A percentile compares a stretch with the other conserved stretches of the same genome.
phyloP scores from a whole-genome alignment of 2,113 vertebrate species.

The Cariama cristata region DNA sequence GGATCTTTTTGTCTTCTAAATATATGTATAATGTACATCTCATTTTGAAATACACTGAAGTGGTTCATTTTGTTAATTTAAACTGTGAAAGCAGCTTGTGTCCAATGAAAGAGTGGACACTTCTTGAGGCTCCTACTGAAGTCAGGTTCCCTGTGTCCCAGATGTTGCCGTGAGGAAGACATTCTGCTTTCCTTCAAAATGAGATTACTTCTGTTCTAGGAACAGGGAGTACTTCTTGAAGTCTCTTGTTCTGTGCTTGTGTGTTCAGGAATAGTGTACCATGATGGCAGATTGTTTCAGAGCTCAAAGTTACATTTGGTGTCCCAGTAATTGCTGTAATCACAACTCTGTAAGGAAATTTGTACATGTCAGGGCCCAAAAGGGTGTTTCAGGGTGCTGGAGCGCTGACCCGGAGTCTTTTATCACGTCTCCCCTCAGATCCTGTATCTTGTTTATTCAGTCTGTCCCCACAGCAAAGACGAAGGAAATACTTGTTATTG shows the following conservation, averaged over 20 bases:
- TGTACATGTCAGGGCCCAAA: neutral
- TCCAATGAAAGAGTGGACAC: accelerated
- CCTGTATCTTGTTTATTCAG: neutral
- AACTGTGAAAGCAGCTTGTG: neutral
- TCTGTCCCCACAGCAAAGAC: neutral
- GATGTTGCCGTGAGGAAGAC: neutral
- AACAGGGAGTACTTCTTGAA: neutral
- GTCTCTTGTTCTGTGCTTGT: neutral
- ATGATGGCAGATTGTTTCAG: neutral
- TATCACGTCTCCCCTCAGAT: neutral
- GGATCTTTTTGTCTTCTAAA: neutral
- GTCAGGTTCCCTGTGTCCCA: neutral
- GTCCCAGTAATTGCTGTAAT: neutral
- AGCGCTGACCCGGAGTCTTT: neutral
- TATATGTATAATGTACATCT: neutral
- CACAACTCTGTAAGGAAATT: neutral
- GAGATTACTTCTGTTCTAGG: neutral
- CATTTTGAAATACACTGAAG: neutral
- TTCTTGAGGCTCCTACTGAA: neutral
- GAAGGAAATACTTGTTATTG: neutral
- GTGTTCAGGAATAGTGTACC: neutral
- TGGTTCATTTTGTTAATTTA: neutral
- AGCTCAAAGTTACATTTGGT: neutral
- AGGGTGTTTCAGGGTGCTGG: neutral
- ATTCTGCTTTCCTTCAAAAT: neutral